These are phyloP conservation scores for Rhopilema esculentum DNA, from an alignment of 30 jellyfish, hydroid and myxozoan species.

Conservation along the genomic window DNA sequence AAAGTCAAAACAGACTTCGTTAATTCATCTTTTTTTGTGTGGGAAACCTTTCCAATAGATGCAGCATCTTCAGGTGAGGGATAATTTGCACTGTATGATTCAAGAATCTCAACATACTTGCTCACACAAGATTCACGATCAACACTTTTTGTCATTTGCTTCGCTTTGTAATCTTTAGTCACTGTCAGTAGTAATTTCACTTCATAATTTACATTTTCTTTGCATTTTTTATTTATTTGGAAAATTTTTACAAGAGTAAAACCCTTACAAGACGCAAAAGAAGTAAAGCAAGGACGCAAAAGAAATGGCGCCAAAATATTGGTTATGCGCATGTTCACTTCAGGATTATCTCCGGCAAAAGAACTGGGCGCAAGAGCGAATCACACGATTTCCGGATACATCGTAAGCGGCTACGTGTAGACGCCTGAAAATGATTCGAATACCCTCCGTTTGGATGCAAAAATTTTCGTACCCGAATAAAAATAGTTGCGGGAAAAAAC, in stretches of 20 bases:
- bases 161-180: neutral
- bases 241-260: neutral
- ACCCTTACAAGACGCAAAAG: neutral
- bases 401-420: neutral
- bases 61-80: too few species aligned
- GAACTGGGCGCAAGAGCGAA: neutral
- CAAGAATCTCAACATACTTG: too few species aligned
- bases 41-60: too few species aligned
- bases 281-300: neutral
- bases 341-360: neutral
- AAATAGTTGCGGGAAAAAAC: neutral
- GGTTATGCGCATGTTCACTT: neutral
- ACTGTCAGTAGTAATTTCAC: neutral
- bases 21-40: too few species aligned
- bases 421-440: neutral
- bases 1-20: too few species aligned
- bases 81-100: too few species aligned
- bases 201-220: neutral
- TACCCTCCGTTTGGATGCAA: too few species aligned
- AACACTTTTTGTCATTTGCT: neutral
- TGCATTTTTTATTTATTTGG: too few species aligned
- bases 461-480: too few species aligned
- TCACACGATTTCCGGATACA: neutral
- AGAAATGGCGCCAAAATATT: neutral
- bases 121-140: too few species aligned